Evolutionary conservation across 2,113 vertebrate species (phyloP), one percentile per base, ranked within the genome.

Genomic region (Pomatostomus ruficeps): DNA sequence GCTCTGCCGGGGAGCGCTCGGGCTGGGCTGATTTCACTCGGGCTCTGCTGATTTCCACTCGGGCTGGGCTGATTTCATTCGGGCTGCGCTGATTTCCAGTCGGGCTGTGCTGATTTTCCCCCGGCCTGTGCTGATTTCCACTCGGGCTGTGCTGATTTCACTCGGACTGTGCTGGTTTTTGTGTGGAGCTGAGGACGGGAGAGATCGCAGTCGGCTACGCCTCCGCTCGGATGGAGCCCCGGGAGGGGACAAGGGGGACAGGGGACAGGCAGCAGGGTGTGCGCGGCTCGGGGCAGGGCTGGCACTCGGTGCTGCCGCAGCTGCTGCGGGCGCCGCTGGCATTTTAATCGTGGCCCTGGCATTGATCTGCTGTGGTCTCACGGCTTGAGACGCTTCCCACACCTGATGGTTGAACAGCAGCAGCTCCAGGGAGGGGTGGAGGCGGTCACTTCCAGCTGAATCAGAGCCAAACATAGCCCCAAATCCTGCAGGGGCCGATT

Each of bases 1-100:
- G 0, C 40, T 62, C 51, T 17, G 59, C 45, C 36, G 36, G 73
- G 2, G 13, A 65, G 57, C 1, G 0, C 31, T 66, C 24, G 26
- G 51, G 62, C 45, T 20, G 29, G 2, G 51, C 80, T 62, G 61
- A 7, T 62, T 86, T 54, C 3, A 35, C 28, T 14, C 1, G 11
- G 42, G 20, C 29, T 2, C 18, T 3, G 35, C 54, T 55, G 54
- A 18, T 35, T 58, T 11, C 17, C 36, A 23, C n/a, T 58, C 9
- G 55, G 55, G n/a, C n/a, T 4, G 2, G 5, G 52, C 52, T 33
- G 52, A n/a, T n/a, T n/a, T n/a, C n/a, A n/a, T n/a, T n/a, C n/a
- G n/a, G n/a, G n/a, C n/a, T n/a, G n/a, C n/a, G n/a, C n/a, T n/a
- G n/a, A n/a, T n/a, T n/a, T n/a, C n/a, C n/a, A n/a, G n/a, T 33